Percentiles rank a stretch among this genome's conserved stretches.
These are phyloP conservation scores for Vespertilio murinus DNA, from an alignment of 2,797 vertebrate genomes.

Conservation along the genomic window DNA sequence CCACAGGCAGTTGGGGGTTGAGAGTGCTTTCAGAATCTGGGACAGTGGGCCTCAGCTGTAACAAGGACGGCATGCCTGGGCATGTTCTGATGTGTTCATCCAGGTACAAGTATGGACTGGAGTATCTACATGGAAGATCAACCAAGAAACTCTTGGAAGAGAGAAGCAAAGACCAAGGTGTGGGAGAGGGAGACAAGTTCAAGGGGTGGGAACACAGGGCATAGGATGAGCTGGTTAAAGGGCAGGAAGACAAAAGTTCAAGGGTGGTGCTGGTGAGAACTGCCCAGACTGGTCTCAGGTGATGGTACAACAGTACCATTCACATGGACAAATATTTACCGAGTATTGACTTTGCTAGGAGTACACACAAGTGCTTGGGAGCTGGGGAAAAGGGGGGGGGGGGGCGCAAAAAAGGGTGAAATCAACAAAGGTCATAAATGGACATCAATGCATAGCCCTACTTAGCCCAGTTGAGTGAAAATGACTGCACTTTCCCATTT, in stretches of 20 bases:
- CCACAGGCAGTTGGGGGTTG: neutral
- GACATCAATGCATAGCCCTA: neutral
- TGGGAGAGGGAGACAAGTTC: neutral
- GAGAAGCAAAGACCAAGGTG: neutral
- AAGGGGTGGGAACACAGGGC: neutral
- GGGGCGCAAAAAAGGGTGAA: neutral
- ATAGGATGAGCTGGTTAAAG: neutral
- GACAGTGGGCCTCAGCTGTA: neutral
- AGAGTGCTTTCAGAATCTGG: neutral
- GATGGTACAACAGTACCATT: neutral
- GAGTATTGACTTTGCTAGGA: neutral
- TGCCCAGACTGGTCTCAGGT: neutral
- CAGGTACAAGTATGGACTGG: neutral
- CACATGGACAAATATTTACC: neutral
- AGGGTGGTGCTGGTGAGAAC: neutral
- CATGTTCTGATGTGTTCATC: neutral
- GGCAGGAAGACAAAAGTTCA: neutral
- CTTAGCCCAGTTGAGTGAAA: neutral
- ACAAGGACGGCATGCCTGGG: neutral
- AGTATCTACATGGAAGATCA: neutral
- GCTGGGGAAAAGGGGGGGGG: neutral
- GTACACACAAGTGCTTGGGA: neutral
- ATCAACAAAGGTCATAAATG: neutral
- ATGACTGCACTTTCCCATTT: neutral
- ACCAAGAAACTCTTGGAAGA: slow-evolving; percentile 1